Percentiles rank a stretch among this genome's conserved stretches.
Conservation (phyloP, 2,888 invertebrate species). For the Tethea ocularis region DNA sequence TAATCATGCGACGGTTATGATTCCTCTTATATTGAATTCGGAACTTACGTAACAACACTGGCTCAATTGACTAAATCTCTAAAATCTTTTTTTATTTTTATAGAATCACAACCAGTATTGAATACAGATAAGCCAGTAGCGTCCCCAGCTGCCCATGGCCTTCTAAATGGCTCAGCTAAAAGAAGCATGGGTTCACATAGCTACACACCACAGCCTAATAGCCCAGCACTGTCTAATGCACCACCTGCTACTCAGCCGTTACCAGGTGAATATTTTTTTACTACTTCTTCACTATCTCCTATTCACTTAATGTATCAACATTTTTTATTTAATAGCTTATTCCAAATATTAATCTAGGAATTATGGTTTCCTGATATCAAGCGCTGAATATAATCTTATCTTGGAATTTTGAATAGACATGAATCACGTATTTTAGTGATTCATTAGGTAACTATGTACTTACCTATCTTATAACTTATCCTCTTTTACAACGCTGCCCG, state of each 20-base stretch:
- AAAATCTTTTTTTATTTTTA: neutral
- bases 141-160: constrained; percentile 91
- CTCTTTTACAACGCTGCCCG: too few relatives aligned
- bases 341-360: too few relatives aligned
- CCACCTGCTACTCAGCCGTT: constrained; percentile 80
- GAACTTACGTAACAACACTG: neutral
- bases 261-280: constrained; percentile 62
- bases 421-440: too few relatives aligned
- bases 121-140: constrained; percentile 85
- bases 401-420: too few relatives aligned
- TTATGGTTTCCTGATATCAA: too few relatives aligned
- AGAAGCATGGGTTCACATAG: constrained; percentile 88
- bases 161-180: constrained; percentile 87
- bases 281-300: too few relatives aligned
- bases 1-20: neutral
- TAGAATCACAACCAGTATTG: constrained; percentile 49
- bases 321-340: too few relatives aligned
- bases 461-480: too few relatives aligned
- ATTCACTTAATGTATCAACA: too few relatives aligned
- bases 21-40: neutral
- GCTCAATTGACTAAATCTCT: neutral
- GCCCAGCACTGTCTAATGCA: constrained; percentile 75
- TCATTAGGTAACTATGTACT: too few relatives aligned
- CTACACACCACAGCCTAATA: constrained; percentile 87
- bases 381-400: too few relatives aligned